phyloP scores from a whole-genome alignment of 2,113 vertebrate species.

The Rallus limicola region DNA sequence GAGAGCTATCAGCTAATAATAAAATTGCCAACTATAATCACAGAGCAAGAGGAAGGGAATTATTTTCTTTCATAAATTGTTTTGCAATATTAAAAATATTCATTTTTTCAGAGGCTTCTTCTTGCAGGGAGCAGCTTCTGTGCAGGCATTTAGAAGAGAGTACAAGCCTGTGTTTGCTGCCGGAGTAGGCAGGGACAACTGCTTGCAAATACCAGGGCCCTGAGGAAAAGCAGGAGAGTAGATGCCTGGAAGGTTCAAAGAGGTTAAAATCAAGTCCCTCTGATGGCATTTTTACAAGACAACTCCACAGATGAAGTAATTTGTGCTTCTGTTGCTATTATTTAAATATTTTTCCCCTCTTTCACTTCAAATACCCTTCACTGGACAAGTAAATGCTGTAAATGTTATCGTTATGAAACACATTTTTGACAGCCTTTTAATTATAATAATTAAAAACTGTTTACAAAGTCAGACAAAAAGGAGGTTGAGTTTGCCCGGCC shows the following conservation, averaged over 20 bases:
- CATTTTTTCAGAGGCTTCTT: background rate
- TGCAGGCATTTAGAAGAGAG: background rate
- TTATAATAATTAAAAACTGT: constrained; percentile 46
- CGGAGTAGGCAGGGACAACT: background rate
- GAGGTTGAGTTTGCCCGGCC: background rate
- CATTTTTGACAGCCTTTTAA: constrained; percentile 23
- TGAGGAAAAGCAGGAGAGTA: background rate
- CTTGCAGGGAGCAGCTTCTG: background rate
- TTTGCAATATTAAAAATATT: constrained; percentile 6
- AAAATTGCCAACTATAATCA: constrained; percentile 22
- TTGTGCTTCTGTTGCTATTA: background rate
- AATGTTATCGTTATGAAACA: background rate
- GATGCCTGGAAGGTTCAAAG: background rate
- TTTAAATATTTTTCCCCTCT: background rate
- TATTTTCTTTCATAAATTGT: constrained; percentile 7
- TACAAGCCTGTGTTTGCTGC: background rate
- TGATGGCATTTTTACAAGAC: background rate
- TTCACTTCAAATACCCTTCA: constrained; percentile 20
- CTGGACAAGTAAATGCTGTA: background rate
- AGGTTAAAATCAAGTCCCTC: constrained; percentile 2
- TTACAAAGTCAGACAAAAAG: background rate
- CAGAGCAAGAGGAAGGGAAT: background rate
- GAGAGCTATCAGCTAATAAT: constrained; percentile 9
- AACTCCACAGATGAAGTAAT: background rate
- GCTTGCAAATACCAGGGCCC: background rate